Evolutionary conservation across 2,888 invertebrate species (phyloP), one percentile per base, ranked within the genome.

Genomic region (Mactromeris polynyma): DNA sequence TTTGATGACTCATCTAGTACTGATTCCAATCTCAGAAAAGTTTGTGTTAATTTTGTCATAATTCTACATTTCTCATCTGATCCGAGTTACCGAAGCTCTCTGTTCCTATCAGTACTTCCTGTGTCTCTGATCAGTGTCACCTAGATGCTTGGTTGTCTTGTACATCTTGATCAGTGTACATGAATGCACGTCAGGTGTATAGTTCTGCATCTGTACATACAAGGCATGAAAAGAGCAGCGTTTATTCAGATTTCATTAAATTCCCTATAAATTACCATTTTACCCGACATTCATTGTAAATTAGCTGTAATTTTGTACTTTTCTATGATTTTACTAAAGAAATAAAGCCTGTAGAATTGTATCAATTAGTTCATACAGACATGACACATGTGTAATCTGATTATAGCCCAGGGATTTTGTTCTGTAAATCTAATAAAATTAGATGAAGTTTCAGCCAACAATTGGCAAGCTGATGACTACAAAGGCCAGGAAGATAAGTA

Each of bases 391-490:
- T 73, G 7, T 73, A 73, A 73, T 73, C 73, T 73, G 73, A 73
- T 73, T 73, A 73, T 36, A 73, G 33, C 19, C 19, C 2, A 33
- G 36, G 36, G 73, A 73, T 26, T 51, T 84, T 58, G 51, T 84
- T 84, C 84, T 46, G 51, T 78, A 84, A 84, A 84, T 84, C 84
- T 84, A 84, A 84, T 84, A 54, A 54, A 51, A 84, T 84, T 77
- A 84, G 38, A 78, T 84, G 54, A 46, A 78, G 77, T 84, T 54
- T 78, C 78, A 11, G 31, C 78, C 78, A 84, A 84, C 84, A 84
- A 84, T 73, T 51, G 84, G 78, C 21, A 3, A 51, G 54, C 84
- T 40, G 46, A 51, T 84, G n/a, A 54, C 51, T 54, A 78, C 78
- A 84, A 84, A 84, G 42, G 51, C 2, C 7, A 19, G 31, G 0